phyloP scores from a whole-genome alignment of 2,888 invertebrate species.

The Drosophila trichaetosa region DNA sequence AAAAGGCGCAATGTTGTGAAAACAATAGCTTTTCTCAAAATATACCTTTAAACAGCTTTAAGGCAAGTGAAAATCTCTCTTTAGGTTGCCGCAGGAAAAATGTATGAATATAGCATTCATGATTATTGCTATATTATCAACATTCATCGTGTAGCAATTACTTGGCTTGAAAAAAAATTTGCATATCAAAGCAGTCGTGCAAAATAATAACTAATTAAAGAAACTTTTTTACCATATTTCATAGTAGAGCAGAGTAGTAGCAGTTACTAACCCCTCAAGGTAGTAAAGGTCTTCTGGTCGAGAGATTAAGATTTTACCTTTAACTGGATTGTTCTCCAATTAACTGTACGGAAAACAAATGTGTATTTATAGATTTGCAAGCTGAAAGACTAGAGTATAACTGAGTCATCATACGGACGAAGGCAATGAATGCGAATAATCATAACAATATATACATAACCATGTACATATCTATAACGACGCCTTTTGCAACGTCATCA shows the following conservation, averaged over 20 bases:
- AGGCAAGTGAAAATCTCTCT: neutral
- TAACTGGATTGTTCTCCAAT: neutral
- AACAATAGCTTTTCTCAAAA: conserved; percentile 8
- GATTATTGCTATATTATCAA: neutral
- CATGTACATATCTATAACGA: conserved; percentile 3
- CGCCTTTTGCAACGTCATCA: conserved; percentile 19
- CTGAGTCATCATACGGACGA: neutral
- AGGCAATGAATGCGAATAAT: neutral
- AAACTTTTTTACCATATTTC: conserved; percentile 2
- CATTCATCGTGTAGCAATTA: neutral
- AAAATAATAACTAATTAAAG: conserved; percentile 16
- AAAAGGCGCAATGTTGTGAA: conserved; percentile 8
- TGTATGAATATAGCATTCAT: neutral
- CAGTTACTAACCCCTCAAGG: neutral
- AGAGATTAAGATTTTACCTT: neutral
- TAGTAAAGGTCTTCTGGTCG: neutral
- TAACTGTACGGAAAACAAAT: neutral
- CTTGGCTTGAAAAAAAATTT: neutral
- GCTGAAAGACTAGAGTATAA: neutral
- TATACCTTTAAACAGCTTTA: conserved; percentile 8
- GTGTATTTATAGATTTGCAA: neutral
- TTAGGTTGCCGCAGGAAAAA: neutral
- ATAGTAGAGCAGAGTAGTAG: neutral
- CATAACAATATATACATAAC: neutral
- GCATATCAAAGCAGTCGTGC: conserved; percentile 9